These are phyloP conservation scores for Noctua janthe DNA, from an alignment of 2,888 invertebrate genomes.

Conservation along the genomic window DNA sequence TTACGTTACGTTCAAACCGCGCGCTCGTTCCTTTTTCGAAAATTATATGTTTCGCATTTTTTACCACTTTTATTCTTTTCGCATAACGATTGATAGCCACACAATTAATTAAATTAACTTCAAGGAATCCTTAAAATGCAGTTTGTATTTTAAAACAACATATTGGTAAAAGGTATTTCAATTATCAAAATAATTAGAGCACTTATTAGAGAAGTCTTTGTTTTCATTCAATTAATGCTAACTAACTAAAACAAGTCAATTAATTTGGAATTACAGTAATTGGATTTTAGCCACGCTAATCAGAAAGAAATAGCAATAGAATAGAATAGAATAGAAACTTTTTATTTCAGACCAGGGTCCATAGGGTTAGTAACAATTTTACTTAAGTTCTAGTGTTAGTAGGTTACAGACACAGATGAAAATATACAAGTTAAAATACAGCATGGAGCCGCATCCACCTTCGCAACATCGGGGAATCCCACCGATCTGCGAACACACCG, in stretches of 20 bases:
- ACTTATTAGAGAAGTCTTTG: conserved; percentile 18
- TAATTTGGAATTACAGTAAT: conserved; percentile 13
- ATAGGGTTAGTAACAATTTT: no score
- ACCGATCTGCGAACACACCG: no score
- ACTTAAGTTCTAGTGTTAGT: no score
- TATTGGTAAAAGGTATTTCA: conserved; percentile 20
- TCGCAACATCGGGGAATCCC: no score
- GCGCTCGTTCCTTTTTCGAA: neutral
- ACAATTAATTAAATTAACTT: conserved; percentile 25
- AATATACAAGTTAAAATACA: no score
- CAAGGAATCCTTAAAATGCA: neutral
- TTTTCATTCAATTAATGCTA: neutral
- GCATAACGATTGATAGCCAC: neutral
- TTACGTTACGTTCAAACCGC: no score
- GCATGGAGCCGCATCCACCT: no score
- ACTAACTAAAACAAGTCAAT: conserved; percentile 6
- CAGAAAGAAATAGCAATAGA: neutral
- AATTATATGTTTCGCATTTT: neutral
- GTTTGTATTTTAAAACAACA: conserved; percentile 39
- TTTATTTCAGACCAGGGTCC: no score
- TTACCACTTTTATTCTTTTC: neutral
- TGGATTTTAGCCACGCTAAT: neutral
- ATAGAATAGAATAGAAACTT: no score
- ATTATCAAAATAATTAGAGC: neutral
- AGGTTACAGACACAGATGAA: no score